These are phyloP conservation scores for Gymnocephalus cernua DNA, from an alignment of 2,113 vertebrate species.

Conservation along the genomic window DNA sequence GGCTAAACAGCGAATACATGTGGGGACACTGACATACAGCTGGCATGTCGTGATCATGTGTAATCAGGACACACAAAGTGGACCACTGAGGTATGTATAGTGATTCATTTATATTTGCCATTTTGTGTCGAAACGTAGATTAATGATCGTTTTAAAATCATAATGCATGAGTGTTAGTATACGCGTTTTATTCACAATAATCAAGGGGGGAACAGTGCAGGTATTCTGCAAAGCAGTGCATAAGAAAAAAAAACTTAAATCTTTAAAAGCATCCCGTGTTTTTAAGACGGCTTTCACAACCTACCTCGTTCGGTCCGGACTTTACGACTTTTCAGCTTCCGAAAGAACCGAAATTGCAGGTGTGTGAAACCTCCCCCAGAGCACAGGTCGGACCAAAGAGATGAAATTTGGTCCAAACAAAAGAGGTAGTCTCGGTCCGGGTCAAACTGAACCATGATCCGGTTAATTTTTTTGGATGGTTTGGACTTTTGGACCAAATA, in stretches of 20 bases:
- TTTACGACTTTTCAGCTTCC: too few relatives aligned
- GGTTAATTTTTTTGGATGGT: too few relatives aligned
- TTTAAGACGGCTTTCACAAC: not conserved
- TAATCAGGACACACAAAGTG: not conserved
- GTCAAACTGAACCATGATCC: too few relatives aligned
- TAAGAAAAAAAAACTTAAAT: not conserved
- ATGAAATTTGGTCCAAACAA: too few relatives aligned
- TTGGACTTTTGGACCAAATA: too few relatives aligned
- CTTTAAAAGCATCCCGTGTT: not conserved
- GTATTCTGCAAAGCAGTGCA: not conserved
- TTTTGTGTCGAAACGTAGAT: not conserved
- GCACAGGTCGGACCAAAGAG: too few relatives aligned
- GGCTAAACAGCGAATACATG: conserved; percentile 62
- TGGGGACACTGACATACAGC: conserved; percentile 43
- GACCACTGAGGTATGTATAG: not conserved
- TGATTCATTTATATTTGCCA: not conserved
- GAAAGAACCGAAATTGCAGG: too few relatives aligned
- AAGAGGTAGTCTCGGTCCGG: too few relatives aligned
- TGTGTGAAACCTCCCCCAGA: too few relatives aligned
- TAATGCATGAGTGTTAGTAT: not conserved
- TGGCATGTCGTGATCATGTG: conserved; percentile 16
- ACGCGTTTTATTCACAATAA: not conserved
- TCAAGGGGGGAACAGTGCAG: not conserved
- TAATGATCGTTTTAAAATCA: not conserved
- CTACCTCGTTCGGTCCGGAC: too few relatives aligned